Evolutionary conservation across 2,113 vertebrate genomes (phyloP), one percentile per base, ranked within the genome.

Genomic region (Elanoides forficatus): DNA sequence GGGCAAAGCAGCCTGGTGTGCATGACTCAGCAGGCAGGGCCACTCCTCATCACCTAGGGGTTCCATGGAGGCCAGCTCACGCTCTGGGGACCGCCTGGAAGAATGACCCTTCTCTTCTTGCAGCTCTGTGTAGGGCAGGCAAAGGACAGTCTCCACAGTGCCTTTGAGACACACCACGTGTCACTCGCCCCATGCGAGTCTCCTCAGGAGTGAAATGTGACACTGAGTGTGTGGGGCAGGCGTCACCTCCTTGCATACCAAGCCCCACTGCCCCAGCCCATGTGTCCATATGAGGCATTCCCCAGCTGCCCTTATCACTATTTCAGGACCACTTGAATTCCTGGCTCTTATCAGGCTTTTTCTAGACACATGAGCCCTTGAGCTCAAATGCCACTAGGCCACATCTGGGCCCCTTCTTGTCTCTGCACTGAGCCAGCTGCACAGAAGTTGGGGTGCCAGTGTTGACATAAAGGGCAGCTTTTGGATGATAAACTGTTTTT

Each of bases 301-400:
- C 38, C 76, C 94, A 94, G 91, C 73, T 94, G 89, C 89, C 50
- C 26, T 84, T 74, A 81, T 47, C 89, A 82, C 94, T 96, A 96
- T 97, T 97, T 96, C 95, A 97, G 94, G 95, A 96, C 60, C 83
- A 75, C 91, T 95, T 89, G 91, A 93, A 96, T 97, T 96, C 94
- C 81, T 81, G 83, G 11, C 83, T 95, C 91, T 95, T 95, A 90
- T 87, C 96, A 89, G 47, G 17, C 66, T 84, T 94, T 95, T 93
- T 55, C 88, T 68, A 73, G 75, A 53, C 75, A 88, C 1, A 3
- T 67, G 47, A 96, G n/a, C 26, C 67, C 65, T 43, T 3, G 2
- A 87, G 73, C 23, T 94, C 52, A 78, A 43, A 67, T 53, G 42
- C 81, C 59, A 36, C 50, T 70, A n/a, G 45, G 43, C 55, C 90